Evolutionary conservation across 1,140 invertebrate genomes (phyloP), one percentile per base, ranked within the genome.

Genomic region (Zaprionus africanus): DNA sequence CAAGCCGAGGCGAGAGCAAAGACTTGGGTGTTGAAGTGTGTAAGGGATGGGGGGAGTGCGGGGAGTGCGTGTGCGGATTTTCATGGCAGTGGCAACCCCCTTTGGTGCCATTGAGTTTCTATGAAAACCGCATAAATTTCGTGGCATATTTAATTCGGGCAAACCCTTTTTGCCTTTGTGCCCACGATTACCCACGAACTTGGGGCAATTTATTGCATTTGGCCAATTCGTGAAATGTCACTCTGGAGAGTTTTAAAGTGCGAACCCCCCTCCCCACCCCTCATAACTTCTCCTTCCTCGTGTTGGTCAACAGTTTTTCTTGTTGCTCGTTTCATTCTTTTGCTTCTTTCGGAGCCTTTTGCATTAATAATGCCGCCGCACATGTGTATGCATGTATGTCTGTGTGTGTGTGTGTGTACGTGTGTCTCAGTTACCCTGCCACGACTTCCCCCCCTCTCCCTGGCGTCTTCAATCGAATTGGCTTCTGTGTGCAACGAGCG

Each of bases 161-260:
- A 68, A 83, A 76, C 82, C 79, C 82, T 86, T 82, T 36, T 26
- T 56, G 51, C 15, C 31, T 34, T 34, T 34, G 9, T 9, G 9
- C 31, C 31, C 31, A 34, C 62, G 49, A 53, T 63, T 38, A 15
- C 38, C 26, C 12, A 17, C 24, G 41, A 41, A 31, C 41, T 61
- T 43, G 58, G 51, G 46, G 61, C 73, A 92, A 86, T 91, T 91
- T 90, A 92, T 92, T 82, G 71, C 74, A 79, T 84, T 81, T 85
- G 81, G 82, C 90, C 90, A 92, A 92, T 92, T 92, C 79, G 57
- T 65, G 79, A 77, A 92, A 92, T 92, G 91, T 91, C 87, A 92
- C 91, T 92, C 91, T 83, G 68, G 90, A 92, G 91, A 90, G 81
- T 84, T 84, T 90, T 85, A 90, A 90, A 90, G 75, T 78, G 63